These are phyloP conservation scores for Hippocampus mohnikei DNA, from an alignment of 2,113 vertebrate species.

Conservation along the genomic window DNA sequence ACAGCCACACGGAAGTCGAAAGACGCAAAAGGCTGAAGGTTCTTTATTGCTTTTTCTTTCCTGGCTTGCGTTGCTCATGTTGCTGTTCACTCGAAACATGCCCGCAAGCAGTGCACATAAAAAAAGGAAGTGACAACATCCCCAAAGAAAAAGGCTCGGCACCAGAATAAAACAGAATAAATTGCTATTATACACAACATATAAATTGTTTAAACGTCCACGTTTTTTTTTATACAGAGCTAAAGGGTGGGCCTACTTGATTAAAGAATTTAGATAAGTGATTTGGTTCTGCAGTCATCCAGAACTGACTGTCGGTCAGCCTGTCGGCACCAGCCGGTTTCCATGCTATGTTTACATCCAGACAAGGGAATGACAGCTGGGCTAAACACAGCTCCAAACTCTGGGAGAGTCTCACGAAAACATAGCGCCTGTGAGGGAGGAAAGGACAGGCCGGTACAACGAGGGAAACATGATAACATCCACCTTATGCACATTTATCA, in stretches of 20 bases:
- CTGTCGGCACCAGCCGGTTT: conserved; percentile 26
- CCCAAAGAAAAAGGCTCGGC: too few relatives aligned
- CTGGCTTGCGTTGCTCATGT: too few relatives aligned
- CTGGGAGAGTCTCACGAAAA: conserved; percentile 41
- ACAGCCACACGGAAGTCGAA: too few relatives aligned
- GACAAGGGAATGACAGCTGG: conserved; percentile 51
- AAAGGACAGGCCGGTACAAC: conserved; percentile 21
- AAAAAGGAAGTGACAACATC: too few relatives aligned
- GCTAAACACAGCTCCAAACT: conserved; percentile 54
- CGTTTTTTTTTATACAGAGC: not conserved
- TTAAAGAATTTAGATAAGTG: not conserved
- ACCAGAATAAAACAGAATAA: too few relatives aligned
- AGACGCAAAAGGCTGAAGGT: too few relatives aligned
- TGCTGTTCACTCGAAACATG: too few relatives aligned
- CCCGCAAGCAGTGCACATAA: too few relatives aligned
- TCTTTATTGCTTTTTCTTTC: too few relatives aligned
- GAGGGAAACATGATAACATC: conserved; percentile 25
- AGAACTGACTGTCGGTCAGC: conserved; percentile 19
- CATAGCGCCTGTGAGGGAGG: conserved; percentile 33
- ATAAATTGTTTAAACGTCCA: not conserved
- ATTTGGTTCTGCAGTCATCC: conserved; percentile 17
- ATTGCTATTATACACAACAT: not conserved
- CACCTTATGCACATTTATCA: conserved; percentile 9
- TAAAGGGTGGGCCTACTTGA: not conserved
- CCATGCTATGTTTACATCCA: conserved; percentile 43